These are phyloP conservation scores for Sciurus carolinensis DNA, from an alignment of 2,797 vertebrate species.

Conservation along the genomic window DNA sequence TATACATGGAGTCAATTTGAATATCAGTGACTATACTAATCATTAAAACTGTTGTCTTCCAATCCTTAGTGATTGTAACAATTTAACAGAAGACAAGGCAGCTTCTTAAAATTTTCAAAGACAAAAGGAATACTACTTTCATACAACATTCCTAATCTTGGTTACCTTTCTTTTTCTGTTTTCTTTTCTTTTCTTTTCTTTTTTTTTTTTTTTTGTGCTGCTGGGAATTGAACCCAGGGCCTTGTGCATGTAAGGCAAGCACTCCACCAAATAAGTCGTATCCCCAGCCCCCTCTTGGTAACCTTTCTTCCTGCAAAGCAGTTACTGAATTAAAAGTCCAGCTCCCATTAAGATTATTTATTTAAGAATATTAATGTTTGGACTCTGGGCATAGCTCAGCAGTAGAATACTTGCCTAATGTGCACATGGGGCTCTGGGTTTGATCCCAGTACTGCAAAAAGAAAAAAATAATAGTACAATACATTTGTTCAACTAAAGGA, in stretches of 20 bases:
- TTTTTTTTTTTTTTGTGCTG: no score
- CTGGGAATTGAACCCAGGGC: no score
- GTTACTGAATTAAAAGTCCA: neutral
- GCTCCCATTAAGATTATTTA: neutral
- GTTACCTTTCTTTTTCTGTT: neutral
- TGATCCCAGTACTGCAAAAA: no score
- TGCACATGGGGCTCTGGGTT: neutral
- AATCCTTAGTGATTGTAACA: neutral
- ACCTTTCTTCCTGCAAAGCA: neutral
- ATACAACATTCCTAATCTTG: constrained; percentile 8
- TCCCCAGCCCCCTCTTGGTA: neutral
- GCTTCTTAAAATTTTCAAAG: constrained; percentile 35
- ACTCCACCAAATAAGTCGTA: no score
- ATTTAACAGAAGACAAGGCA: neutral
- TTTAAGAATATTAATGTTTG: neutral
- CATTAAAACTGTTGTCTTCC: constrained; percentile 3
- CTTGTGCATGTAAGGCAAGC: no score
- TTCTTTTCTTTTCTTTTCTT: no score
- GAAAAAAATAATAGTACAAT: neutral
- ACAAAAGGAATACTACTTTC: constrained; percentile 14
- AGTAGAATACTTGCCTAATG: neutral
- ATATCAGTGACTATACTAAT: neutral
- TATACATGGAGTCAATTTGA: neutral
- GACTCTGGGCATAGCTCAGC: neutral
- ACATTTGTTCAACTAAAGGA: constrained; percentile 15